Percentiles rank a stretch among this genome's conserved stretches.
Conservation (phyloP, 2,888 invertebrate genomes). For the Ennomos fuscantarius region DNA sequence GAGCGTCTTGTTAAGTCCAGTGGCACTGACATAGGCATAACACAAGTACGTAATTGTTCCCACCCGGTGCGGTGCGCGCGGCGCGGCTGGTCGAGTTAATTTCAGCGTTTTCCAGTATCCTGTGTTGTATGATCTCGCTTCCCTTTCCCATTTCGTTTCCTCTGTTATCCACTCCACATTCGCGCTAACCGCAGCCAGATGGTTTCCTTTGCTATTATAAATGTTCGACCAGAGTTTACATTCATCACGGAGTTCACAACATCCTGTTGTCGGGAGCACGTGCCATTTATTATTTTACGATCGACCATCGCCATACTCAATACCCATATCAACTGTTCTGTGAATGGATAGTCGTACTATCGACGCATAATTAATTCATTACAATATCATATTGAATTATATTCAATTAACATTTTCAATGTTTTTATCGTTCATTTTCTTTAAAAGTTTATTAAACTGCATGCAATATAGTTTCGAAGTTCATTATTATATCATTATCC, state of each 20-base stretch:
- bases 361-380: slow-evolving; percentile 10
- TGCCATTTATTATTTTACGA: slow-evolving; percentile 67
- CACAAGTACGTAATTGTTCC: slow-evolving; percentile 43
- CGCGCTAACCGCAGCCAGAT: slow-evolving; percentile 61
- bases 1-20: slow-evolving; percentile 7
- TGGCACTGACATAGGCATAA: slow-evolving; percentile 37
- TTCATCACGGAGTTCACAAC: slow-evolving; percentile 60
- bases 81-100: too few relatives aligned
- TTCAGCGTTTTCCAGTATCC: slow-evolving; percentile 50
- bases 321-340: slow-evolving; percentile 26
- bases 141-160: slow-evolving; percentile 67
- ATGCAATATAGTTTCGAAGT: too few relatives aligned
- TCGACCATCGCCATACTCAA: slow-evolving; percentile 44
- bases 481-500: too few relatives aligned
- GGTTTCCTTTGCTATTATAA: slow-evolving; percentile 64
- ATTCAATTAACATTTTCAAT: slow-evolving; percentile 15
- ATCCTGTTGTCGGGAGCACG: slow-evolving; percentile 70
- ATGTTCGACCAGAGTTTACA: slow-evolving; percentile 60
- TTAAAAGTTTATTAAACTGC: too few relatives aligned
- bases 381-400: slow-evolving; percentile 8
- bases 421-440: background rate
- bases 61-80: slow-evolving; percentile 28
- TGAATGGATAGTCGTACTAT: slow-evolving; percentile 32
- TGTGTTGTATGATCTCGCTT: slow-evolving; percentile 59
- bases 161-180: slow-evolving; percentile 56